Percentiles rank a stretch among this genome's conserved stretches.
Evolutionary conservation across 2,113 vertebrate genomes (phyloP).

Genomic region (Oenanthe oenanthe): DNA sequence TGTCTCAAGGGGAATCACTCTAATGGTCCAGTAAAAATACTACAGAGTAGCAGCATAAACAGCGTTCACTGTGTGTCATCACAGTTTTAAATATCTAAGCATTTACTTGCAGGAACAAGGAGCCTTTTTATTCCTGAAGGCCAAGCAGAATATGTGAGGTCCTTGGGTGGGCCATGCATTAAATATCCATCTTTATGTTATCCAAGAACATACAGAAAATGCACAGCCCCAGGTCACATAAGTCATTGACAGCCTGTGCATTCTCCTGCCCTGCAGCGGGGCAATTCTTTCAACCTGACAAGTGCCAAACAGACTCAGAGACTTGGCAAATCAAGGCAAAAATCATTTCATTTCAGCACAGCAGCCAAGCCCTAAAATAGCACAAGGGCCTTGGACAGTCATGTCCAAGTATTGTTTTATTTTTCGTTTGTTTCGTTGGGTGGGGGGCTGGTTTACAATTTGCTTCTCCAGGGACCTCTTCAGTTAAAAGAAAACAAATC

Average conservation of each 20-base stretch:
- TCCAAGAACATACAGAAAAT: neutral
- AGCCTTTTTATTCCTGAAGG: neutral
- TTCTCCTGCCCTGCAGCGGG: neutral
- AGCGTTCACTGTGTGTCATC: neutral
- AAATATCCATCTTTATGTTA: neutral
- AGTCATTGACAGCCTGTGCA: neutral
- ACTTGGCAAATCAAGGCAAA: neutral
- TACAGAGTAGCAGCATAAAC: neutral
- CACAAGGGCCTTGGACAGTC: neutral
- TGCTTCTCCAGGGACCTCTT: neutral
- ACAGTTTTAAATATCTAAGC: neutral
- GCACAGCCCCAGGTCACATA: neutral
- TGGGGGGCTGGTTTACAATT: neutral
- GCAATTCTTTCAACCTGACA: neutral
- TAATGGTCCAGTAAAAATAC: neutral
- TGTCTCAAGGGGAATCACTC: neutral
- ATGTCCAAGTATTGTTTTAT: neutral
- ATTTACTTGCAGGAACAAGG: neutral
- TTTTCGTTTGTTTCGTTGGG: neutral
- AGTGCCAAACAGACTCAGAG: neutral
- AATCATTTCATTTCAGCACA: neutral
- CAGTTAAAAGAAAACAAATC: neutral
- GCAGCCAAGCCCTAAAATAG: neutral
- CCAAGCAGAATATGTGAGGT: neutral
- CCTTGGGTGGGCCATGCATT: neutral